A percentile compares a stretch with the other conserved stretches of the same genome.
Conservation (phyloP, 2,888 invertebrate genomes). For the Bimastos eiseni region DNA sequence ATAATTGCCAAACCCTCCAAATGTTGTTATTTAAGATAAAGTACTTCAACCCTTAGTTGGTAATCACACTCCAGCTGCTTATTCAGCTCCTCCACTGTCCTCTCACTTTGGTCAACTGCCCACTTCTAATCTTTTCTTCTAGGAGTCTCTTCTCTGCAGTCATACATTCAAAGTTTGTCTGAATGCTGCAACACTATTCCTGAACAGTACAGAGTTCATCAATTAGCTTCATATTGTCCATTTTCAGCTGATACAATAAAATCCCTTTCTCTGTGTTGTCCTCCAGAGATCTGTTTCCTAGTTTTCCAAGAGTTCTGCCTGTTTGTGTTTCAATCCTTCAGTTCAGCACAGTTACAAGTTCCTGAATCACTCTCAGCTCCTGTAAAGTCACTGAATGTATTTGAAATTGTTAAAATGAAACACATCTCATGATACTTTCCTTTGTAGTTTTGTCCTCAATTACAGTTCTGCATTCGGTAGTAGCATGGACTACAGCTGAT, state of each 20-base stretch:
- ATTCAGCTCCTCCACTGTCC: not conserved
- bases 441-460: too few relatives aligned
- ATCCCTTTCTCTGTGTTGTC: not conserved
- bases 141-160: not conserved
- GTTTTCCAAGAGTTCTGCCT: not conserved
- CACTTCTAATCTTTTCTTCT: not conserved
- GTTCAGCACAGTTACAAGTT: not conserved
- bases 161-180: not conserved
- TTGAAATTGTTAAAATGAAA: not conserved
- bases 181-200: not conserved
- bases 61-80: not conserved
- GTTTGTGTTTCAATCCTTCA: not conserved
- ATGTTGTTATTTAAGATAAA: too few relatives aligned
- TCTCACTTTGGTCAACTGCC: not conserved
- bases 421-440: not conserved
- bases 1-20: not conserved
- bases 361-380: not conserved
- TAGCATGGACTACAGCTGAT: not conserved
- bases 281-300: not conserved
- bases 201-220: constrained; percentile 6
- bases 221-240: not conserved
- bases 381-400: not conserved
- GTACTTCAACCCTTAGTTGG: not conserved
- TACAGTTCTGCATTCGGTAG: too few relatives aligned
- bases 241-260: not conserved